These are phyloP conservation scores for Ondatra zibethicus DNA, from an alignment of 2,113 vertebrate species.

Conservation along the genomic window DNA sequence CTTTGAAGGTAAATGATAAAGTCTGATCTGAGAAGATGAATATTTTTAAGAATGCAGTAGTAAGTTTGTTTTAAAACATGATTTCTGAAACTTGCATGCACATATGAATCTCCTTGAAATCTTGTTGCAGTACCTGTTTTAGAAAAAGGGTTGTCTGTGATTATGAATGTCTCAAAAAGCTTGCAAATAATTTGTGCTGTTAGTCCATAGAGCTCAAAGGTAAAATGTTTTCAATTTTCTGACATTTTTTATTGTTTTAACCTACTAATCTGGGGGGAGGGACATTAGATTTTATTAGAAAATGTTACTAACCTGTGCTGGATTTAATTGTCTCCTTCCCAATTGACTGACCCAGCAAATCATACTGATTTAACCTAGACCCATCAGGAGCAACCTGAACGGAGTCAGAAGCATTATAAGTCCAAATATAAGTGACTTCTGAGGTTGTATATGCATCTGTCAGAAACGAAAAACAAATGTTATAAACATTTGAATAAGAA, in stretches of 20 bases:
- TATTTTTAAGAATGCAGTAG: not conserved
- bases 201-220: not conserved
- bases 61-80: not conserved
- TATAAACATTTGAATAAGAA: slow-evolving; percentile 21
- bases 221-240: not conserved
- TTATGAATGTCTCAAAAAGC: not conserved
- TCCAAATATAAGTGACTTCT: slow-evolving; percentile 98
- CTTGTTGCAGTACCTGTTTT: not conserved
- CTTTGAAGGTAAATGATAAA: slow-evolving; percentile 5
- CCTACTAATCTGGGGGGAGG: not conserved
- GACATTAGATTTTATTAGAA: not conserved
- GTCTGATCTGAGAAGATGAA: not conserved
- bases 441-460: slow-evolving; percentile 97
- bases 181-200: not conserved
- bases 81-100: not conserved
- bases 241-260: not conserved
- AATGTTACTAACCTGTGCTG: slow-evolving; percentile 93
- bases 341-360: slow-evolving; percentile 96
- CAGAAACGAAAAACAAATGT: slow-evolving; percentile 53
- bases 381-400: slow-evolving; percentile 98
- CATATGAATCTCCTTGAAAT: not conserved
- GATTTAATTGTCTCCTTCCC: slow-evolving; percentile 98
- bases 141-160: not conserved
- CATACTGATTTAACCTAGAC: slow-evolving; percentile 97
- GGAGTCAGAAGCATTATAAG: slow-evolving; percentile 94